These are phyloP conservation scores for Cydia strobilella DNA, from an alignment of 1,140 invertebrate genomes.

Conservation along the genomic window DNA sequence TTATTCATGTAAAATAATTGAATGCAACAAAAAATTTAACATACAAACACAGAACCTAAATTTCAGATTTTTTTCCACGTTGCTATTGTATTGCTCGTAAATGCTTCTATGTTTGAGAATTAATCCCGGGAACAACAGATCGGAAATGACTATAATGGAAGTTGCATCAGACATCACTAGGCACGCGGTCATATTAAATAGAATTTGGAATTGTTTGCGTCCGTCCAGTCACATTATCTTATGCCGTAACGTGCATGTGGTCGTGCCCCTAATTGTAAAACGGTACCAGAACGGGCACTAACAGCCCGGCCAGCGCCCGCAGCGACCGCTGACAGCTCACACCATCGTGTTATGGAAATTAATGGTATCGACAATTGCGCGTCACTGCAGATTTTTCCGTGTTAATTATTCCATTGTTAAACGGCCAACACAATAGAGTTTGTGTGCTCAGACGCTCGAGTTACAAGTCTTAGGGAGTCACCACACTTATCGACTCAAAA, in stretches of 20 bases:
- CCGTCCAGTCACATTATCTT: slow-evolving; percentile 27
- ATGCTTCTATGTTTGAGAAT: too few relatives aligned
- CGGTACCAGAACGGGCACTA: slow-evolving; percentile 27
- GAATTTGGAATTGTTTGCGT: slow-evolving; percentile 17
- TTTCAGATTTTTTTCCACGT: too few relatives aligned
- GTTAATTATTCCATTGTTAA: slow-evolving; percentile 43
- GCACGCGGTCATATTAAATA: not conserved
- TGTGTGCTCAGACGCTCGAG: not conserved
- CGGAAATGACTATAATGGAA: not conserved
- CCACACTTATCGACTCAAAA: not conserved
- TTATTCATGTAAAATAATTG: too few relatives aligned
- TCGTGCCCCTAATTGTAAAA: slow-evolving; percentile 31
- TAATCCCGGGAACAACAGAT: not conserved
- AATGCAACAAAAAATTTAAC: too few relatives aligned
- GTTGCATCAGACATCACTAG: not conserved
- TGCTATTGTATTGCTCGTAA: too few relatives aligned
- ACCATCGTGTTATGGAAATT: slow-evolving; percentile 45
- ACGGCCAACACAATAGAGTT: slow-evolving; percentile 1
- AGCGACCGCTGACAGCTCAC: slow-evolving; percentile 42
- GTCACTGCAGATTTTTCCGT: slow-evolving; percentile 38
- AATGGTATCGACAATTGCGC: slow-evolving; percentile 39
- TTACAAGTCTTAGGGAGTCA: not conserved
- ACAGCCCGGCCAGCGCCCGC: slow-evolving; percentile 23
- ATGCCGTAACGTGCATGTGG: slow-evolving; percentile 23
- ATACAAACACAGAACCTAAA: too few relatives aligned